phyloP scores from a whole-genome alignment of 2,113 vertebrate genomes.

The Campylomormyrus numenius region DNA sequence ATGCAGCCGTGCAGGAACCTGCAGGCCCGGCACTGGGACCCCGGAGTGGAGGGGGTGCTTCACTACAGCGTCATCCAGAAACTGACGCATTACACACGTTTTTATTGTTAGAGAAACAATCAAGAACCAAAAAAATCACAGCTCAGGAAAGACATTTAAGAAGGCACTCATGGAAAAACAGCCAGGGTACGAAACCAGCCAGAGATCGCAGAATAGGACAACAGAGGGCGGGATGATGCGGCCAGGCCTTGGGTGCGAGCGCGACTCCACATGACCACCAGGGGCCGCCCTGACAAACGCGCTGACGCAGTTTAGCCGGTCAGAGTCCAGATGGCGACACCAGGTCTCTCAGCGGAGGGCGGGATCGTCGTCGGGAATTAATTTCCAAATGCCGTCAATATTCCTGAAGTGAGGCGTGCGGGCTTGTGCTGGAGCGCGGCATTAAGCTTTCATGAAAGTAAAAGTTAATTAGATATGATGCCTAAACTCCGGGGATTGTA shows the following conservation, averaged over 20 bases:
- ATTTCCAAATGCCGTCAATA: conserved; percentile 65
- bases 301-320: conserved; percentile 18
- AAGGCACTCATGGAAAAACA: not conserved
- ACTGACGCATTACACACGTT: not conserved
- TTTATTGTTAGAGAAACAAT: not conserved
- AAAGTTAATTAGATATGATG: conserved; percentile 90
- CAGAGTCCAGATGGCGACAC: conserved; percentile 48
- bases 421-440: conserved; percentile 50
- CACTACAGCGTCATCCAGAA: not conserved
- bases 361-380: conserved; percentile 52
- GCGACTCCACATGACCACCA: not conserved
- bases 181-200: not conserved
- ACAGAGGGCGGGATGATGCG: not conserved
- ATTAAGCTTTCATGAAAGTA: conserved; percentile 85
- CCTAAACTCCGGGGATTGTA: conserved; percentile 81
- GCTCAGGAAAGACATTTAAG: not conserved
- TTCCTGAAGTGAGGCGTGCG: conserved; percentile 60
- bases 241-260: not conserved
- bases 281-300: not conserved
- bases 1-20: not conserved
- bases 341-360: not conserved
- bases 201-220: not conserved
- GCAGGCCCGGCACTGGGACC: not conserved
- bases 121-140: not conserved
- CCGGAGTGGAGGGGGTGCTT: not conserved